phyloP scores from a whole-genome alignment of 1,140 invertebrate genomes.

The Homarus americanus region DNA sequence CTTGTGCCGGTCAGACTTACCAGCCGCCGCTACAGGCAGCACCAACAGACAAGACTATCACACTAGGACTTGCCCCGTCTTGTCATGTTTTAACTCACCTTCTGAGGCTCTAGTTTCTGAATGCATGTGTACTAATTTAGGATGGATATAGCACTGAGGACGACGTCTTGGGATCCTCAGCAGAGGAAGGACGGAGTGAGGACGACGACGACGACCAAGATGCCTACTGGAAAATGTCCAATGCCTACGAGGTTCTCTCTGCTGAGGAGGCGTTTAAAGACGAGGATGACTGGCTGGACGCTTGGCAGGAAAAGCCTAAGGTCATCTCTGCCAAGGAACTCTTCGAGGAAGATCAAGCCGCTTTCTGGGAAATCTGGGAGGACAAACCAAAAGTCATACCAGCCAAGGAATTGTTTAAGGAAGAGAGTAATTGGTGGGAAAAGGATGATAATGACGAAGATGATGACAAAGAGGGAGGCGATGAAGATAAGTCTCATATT shows the following conservation, averaged over 20 bases:
- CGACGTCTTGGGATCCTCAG: slow-evolving; percentile 2
- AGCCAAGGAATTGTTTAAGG: slow-evolving; percentile 32
- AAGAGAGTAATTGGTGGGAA: slow-evolving; percentile 45
- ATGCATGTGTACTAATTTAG: slow-evolving; percentile 68
- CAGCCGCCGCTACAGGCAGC: slow-evolving; percentile 24
- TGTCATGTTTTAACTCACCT: slow-evolving; percentile 41
- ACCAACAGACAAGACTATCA: slow-evolving; percentile 45
- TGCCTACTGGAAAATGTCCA: slow-evolving; percentile 62
- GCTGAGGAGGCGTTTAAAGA: slow-evolving; percentile 50
- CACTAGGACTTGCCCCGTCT: slow-evolving; percentile 53
- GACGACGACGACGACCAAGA: slow-evolving; percentile 21
- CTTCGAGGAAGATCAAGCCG: slow-evolving; percentile 38
- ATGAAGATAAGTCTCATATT: neutral
- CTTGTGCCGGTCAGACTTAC: slow-evolving; percentile 26
- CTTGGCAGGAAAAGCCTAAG: slow-evolving; percentile 45
- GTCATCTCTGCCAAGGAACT: slow-evolving; percentile 61
- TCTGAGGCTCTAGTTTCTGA: slow-evolving; percentile 57
- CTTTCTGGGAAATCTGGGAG: slow-evolving; percentile 53
- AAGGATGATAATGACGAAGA: neutral
- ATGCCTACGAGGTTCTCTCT: slow-evolving; percentile 61
- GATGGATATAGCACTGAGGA: slow-evolving; percentile 47
- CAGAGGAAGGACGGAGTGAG: neutral
- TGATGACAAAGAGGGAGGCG: neutral
- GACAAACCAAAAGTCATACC: slow-evolving; percentile 14
- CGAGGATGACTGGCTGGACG: slow-evolving; percentile 49